These are phyloP conservation scores for Chaenocephalus aceratus DNA, from an alignment of 2,113 vertebrate species.

Conservation along the genomic window DNA sequence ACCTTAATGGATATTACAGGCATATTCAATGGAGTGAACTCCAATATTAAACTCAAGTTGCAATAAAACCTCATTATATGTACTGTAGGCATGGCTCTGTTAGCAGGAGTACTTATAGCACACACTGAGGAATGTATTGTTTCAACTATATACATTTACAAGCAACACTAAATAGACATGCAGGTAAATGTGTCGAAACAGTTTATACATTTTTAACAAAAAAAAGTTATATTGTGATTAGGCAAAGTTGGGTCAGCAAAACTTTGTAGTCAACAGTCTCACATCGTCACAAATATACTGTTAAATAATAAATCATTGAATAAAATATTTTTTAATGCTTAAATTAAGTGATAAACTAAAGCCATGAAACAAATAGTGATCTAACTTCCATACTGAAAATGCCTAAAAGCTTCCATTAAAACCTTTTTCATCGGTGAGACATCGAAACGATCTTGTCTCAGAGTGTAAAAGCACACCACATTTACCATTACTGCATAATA, in stretches of 20 bases:
- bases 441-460: slow-evolving; percentile 26
- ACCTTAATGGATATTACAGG: background rate
- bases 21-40: background rate
- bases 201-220: background rate
- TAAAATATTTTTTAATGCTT: background rate
- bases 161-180: no score
- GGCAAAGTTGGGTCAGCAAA: background rate
- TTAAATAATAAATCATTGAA: slow-evolving; percentile 2
- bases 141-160: no score
- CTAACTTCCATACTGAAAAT: background rate
- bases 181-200: background rate
- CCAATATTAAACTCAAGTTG: background rate
- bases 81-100: no score
- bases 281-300: background rate
- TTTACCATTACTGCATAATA: slow-evolving; percentile 44
- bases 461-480: slow-evolving; percentile 25
- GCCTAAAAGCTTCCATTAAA: slow-evolving; percentile 36
- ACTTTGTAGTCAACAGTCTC: background rate
- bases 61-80: background rate
- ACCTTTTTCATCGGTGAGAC: background rate
- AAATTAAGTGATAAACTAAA: slow-evolving; percentile 14
- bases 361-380: slow-evolving; percentile 10
- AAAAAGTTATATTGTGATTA: background rate
- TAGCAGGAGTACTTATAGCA: no score
- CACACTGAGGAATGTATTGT: no score